phyloP scores from a whole-genome alignment of 2,113 vertebrate genomes.

The Mus spicilegus region DNA sequence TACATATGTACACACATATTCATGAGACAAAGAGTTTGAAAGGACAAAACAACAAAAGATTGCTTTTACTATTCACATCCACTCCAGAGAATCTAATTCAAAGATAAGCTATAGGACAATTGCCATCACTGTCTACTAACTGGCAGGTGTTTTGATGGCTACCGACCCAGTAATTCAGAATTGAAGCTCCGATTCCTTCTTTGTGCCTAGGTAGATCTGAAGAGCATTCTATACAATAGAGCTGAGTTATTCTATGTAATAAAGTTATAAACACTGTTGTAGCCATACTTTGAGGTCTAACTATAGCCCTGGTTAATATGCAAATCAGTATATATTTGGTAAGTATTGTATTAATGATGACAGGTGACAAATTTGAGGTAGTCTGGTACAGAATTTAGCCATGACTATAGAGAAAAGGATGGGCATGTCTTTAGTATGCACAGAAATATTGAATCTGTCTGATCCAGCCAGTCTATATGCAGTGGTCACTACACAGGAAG shows the following conservation, averaged over 20 bases:
- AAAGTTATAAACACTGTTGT: not conserved
- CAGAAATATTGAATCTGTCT: not conserved
- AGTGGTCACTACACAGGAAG: not conserved
- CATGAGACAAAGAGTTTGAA: conserved; percentile 27
- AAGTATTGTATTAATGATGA: not conserved
- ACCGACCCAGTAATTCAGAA: conserved; percentile 37
- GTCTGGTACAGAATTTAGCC: not conserved
- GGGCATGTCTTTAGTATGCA: not conserved
- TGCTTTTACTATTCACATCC: not conserved
- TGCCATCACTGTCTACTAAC: conserved; percentile 16
- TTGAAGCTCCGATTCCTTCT: not conserved
- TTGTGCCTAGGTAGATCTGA: not conserved
- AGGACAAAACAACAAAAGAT: conserved; percentile 44
- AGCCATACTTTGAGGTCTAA: not conserved
- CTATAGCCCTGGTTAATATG: not conserved
- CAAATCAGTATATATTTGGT: not conserved
- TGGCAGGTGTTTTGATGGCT: conserved; percentile 26
- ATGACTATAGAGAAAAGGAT: not conserved
- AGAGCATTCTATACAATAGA: conserved; percentile 3
- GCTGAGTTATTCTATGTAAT: not conserved
- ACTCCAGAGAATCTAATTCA: not conserved
- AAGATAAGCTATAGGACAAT: not conserved
- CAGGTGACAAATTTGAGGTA: not conserved
- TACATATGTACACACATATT: not conserved
- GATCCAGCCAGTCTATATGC: not conserved